Base-by-base conservation (phyloP, 35 echinoderm and acorn worm species). In the Nesometra sesokonis region DNA sequence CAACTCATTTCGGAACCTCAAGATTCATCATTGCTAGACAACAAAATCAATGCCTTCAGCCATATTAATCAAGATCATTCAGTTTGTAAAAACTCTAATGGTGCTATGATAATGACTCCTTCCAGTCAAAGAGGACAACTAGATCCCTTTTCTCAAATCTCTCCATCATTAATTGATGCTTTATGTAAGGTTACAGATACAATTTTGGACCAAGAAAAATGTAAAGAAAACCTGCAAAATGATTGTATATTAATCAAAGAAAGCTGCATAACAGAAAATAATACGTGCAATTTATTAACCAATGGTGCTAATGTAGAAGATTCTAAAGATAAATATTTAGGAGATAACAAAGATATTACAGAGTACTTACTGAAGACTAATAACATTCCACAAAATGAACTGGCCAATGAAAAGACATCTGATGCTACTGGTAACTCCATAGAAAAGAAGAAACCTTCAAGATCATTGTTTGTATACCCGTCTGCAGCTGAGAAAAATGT, bases 121-220 rank as follows among this genome's bases (percentile, higher is more conserved):
- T 67, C 23, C 2, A 67, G 52, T 67, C 52, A 11, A 67, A 43
- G 15, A 43, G 39, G 39, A n/a, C n/a, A n/a, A 7, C 30, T 78
- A 21, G 92, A 93, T 80, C 46, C 90, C 23, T 87, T 93, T 29
- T 93, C 92, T 0, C 92, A 89, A 34, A 93, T 93, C 17, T 90
- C 88, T 21, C 92, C 92, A 78, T 86, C 89, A 29, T 90, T 84
- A 85, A 82, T 77, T 17, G 85, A 90, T 29, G 85, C 92, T 30
- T 77, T 93, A 30, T 86, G 84, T 57, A 33, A n/a, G 31, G 76
- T 84, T 34, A 92, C 91, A 15, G 91, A 92, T 29, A 77, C 35
- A 77, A 83, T 17, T 35, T 84, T 29, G 23, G 40, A 3, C 30
- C 32, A 82, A 30, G 34, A 27, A 81, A 13, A 15, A 17, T 21